Percentiles rank a stretch among this genome's conserved stretches.
These are phyloP conservation scores for Himalopsyche tibetana DNA, from an alignment of 2,888 invertebrate genomes.

Conservation along the genomic window DNA sequence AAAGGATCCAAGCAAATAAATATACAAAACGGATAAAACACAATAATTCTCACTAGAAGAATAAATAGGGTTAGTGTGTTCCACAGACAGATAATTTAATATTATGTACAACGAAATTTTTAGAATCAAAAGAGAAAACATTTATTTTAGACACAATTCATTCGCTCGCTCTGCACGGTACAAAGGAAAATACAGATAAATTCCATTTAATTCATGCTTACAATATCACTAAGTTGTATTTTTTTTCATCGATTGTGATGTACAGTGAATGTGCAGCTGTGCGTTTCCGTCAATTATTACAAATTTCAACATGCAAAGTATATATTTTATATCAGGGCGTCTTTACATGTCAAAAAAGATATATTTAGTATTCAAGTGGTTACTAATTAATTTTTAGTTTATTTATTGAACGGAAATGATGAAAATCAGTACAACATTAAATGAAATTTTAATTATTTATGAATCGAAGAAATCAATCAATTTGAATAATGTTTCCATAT, in stretches of 20 bases:
- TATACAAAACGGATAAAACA: conserved; percentile 23
- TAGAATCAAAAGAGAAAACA: neutral
- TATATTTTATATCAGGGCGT: too few species aligned
- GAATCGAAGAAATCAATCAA: too few species aligned
- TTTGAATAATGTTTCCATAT: too few species aligned
- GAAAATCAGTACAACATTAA: too few species aligned
- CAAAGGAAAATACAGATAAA: neutral
- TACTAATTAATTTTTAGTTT: too few species aligned
- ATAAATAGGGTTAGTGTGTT: conserved; percentile 10
- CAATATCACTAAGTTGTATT: neutral
- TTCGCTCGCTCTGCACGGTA: neutral
- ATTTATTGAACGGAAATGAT: too few species aligned
- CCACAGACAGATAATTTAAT: conserved; percentile 3
- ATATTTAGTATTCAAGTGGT: too few species aligned
- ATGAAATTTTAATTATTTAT: too few species aligned
- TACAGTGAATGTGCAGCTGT: too few species aligned
- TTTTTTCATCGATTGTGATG: neutral
- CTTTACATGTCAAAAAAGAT: too few species aligned
- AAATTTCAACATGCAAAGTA: too few species aligned
- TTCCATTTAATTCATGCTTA: conserved; percentile 19
- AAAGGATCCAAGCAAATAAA: conserved; percentile 35
- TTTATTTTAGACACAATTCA: conserved; percentile 15
- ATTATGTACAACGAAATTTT: conserved; percentile 19
- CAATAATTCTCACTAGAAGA: neutral
- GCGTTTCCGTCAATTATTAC: too few species aligned